These are phyloP conservation scores for Calliphora vomitoria DNA, from an alignment of 2,888 invertebrate genomes.

Conservation along the genomic window DNA sequence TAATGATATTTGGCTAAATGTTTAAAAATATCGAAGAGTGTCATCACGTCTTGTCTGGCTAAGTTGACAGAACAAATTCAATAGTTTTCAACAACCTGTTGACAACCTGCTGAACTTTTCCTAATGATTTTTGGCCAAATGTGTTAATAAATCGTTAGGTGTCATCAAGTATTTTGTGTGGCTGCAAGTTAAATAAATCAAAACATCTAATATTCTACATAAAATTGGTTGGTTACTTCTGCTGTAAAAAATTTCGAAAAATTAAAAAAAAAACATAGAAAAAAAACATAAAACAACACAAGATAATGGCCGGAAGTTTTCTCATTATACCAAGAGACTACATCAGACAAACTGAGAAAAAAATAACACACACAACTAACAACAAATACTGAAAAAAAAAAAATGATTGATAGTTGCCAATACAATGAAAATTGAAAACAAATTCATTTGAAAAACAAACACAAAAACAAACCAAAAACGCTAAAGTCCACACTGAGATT, in stretches of 20 bases:
- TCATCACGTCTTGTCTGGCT: too few relatives aligned
- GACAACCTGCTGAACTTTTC: too few relatives aligned
- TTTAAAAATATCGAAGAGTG: too few relatives aligned
- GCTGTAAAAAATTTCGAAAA: constrained; percentile 30
- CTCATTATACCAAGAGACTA: constrained; percentile 59
- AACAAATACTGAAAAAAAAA: constrained; percentile 33
- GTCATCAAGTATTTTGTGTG: too few relatives aligned
- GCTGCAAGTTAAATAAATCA: too few relatives aligned
- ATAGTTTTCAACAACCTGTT: too few relatives aligned
- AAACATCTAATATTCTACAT: too few relatives aligned
- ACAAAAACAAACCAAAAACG: constrained; percentile 8
- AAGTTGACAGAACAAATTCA: too few relatives aligned
- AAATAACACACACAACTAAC: constrained; percentile 25
- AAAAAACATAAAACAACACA: constrained; percentile 54
- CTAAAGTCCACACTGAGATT: constrained; percentile 37
- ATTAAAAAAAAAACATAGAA: neutral
- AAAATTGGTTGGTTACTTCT: constrained; percentile 26
- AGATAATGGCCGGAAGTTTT: constrained; percentile 73
- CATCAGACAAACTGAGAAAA: constrained; percentile 34
- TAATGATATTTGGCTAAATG: too few relatives aligned
- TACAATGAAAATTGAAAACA: constrained; percentile 67
- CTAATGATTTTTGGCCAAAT: too few relatives aligned
- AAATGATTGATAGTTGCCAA: constrained; percentile 72
- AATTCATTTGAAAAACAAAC: constrained; percentile 61
- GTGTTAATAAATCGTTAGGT: too few relatives aligned